These are phyloP conservation scores for Scaptodrosophila lebanonensis DNA, from an alignment of 1,140 invertebrate species.

Conservation along the genomic window DNA sequence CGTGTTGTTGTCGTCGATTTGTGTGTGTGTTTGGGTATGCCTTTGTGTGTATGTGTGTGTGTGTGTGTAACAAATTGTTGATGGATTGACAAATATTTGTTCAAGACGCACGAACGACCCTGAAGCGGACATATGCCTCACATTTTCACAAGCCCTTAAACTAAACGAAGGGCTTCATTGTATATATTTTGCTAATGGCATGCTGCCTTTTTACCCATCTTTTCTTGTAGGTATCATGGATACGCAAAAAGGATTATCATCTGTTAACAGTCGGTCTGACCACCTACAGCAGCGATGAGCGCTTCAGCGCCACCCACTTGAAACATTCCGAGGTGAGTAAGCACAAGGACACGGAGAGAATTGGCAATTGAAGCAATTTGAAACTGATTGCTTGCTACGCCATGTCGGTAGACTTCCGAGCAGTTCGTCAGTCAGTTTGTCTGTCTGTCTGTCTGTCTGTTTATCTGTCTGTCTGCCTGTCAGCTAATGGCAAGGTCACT, in stretches of 20 bases:
- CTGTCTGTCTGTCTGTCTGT: no score
- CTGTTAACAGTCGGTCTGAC: slow-evolving; percentile 89
- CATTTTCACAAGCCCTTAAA: slow-evolving; percentile 9
- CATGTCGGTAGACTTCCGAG: no score
- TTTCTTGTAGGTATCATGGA: slow-evolving; percentile 85
- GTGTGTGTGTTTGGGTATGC: no score
- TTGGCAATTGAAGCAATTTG: slow-evolving; percentile 31
- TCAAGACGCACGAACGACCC: slow-evolving; percentile 35
- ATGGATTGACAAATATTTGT: slow-evolving; percentile 71
- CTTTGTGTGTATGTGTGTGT: no score
- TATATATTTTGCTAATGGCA: slow-evolving; percentile 57
- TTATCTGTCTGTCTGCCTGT: no score
- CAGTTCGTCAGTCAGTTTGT: no score
- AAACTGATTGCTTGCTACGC: no score
- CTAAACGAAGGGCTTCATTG: slow-evolving; percentile 16
- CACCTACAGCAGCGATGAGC: slow-evolving; percentile 90
- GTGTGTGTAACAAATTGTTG: slow-evolving; percentile 31
- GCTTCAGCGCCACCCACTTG: slow-evolving; percentile 90
- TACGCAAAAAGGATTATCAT: slow-evolving; percentile 88
- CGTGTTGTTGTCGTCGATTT: slow-evolving; percentile 57
- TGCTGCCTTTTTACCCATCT: slow-evolving; percentile 16
- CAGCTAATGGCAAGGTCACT: no score
- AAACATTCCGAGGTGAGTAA: slow-evolving; percentile 87
- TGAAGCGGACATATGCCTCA: slow-evolving; percentile 53
- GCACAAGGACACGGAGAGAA: no score